A percentile compares a stretch with the other conserved stretches of the same genome.
Conservation (phyloP, 2,888 invertebrate species). For the Sinelater perroti region DNA sequence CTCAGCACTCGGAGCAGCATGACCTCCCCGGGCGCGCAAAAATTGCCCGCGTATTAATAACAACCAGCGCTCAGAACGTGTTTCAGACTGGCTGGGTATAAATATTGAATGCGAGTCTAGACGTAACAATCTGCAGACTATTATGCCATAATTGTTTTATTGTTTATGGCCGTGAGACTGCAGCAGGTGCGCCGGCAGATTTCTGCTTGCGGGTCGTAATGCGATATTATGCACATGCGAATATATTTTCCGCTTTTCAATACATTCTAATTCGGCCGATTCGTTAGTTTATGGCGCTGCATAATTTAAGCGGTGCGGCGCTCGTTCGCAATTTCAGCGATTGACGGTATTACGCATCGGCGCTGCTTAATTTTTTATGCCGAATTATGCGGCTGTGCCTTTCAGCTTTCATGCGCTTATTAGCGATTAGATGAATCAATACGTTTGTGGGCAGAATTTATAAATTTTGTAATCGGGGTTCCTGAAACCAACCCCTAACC, state of each 20-base stretch:
- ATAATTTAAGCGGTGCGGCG: too few species aligned
- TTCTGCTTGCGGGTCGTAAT: constrained; percentile 25
- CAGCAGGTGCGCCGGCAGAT: constrained; percentile 27
- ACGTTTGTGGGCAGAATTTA: too few species aligned
- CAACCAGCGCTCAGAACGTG: constrained; percentile 8
- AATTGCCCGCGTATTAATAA: constrained; percentile 12
- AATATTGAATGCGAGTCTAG: constrained; percentile 9
- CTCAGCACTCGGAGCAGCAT: too few species aligned
- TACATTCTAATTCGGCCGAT: constrained; percentile 9
- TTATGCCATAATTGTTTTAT: constrained; percentile 25
- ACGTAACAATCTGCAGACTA: constrained; percentile 25
- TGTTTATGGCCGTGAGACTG: constrained; percentile 25
- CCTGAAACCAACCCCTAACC: too few species aligned
- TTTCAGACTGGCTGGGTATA: constrained; percentile 13
- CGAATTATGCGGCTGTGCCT: too few species aligned
- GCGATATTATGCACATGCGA: constrained; percentile 24
- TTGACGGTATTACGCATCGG: too few species aligned
- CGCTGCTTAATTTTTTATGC: too few species aligned
- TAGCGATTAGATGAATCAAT: too few species aligned
- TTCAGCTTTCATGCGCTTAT: too few species aligned
- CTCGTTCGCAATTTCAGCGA: too few species aligned
- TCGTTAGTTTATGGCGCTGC: constrained; percentile 5
- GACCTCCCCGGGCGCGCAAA: too few species aligned
- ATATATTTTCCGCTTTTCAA: constrained; percentile 3
- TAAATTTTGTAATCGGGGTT: too few species aligned